phyloP scores from a whole-genome alignment of 1,140 invertebrate species.

The Epicauta chinensis region DNA sequence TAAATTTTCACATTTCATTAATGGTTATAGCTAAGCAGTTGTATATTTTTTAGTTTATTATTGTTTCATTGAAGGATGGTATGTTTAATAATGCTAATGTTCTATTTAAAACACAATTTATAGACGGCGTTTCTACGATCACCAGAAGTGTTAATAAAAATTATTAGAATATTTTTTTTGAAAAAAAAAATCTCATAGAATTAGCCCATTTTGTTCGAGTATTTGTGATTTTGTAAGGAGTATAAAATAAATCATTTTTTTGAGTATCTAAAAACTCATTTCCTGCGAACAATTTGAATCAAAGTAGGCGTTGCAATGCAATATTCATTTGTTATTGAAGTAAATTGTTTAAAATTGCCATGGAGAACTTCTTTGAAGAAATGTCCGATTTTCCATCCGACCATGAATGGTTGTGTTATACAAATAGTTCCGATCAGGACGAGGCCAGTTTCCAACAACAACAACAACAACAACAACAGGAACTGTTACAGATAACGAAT shows the following conservation, averaged over 20 bases:
- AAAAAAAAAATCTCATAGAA: too few relatives aligned
- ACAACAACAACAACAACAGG: slow-evolving; percentile 30
- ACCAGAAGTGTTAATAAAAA: slow-evolving; percentile 52
- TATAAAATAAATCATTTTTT: too few relatives aligned
- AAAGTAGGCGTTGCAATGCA: too few relatives aligned
- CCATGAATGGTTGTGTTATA: slow-evolving; percentile 58
- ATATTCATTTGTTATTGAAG: too few relatives aligned
- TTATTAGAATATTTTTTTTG: too few relatives aligned
- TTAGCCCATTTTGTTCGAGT: too few relatives aligned
- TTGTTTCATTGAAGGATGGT: slow-evolving; percentile 98
- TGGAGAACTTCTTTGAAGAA: not conserved
- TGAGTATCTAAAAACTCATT: too few relatives aligned
- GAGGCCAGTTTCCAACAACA: slow-evolving; percentile 50
- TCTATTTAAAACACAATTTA: slow-evolving; percentile 89
- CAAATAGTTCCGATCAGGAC: slow-evolving; percentile 62
- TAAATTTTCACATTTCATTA: slow-evolving; percentile 35
- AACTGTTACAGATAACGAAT: slow-evolving; percentile 23
- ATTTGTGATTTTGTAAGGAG: too few relatives aligned
- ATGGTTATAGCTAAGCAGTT: slow-evolving; percentile 6
- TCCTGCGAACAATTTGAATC: too few relatives aligned
- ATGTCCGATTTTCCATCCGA: slow-evolving; percentile 43
- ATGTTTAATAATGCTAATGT: slow-evolving; percentile 99
- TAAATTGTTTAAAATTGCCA: too few relatives aligned
- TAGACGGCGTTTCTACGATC: slow-evolving; percentile 92
- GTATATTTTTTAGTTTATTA: slow-evolving; percentile 76